phyloP scores from a whole-genome alignment of 1,140 invertebrate species.

The Forficula auricularia region DNA sequence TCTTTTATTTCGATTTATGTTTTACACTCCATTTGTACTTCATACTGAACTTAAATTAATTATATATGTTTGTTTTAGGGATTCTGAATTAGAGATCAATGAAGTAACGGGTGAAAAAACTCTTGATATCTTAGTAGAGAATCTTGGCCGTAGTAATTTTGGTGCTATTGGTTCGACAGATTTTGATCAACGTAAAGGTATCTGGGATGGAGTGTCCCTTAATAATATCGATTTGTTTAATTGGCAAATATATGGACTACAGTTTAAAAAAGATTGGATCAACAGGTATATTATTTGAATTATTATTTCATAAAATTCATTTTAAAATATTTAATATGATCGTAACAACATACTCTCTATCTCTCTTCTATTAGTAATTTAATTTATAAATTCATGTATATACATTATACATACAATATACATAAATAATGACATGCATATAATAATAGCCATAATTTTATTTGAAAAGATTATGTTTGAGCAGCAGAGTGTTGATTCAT shows the following conservation, averaged over 20 bases:
- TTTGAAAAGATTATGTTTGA: too few relatives aligned
- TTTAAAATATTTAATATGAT: too few relatives aligned
- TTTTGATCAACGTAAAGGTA: constrained; percentile 32
- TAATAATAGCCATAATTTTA: too few relatives aligned
- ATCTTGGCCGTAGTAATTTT: constrained; percentile 37
- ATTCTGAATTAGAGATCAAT: constrained; percentile 1
- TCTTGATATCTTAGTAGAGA: constrained; percentile 39
- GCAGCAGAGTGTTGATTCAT: too few relatives aligned
- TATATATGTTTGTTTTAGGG: constrained; percentile 8
- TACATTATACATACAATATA: too few relatives aligned
- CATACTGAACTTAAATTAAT: constrained; percentile 1
- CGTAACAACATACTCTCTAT: too few relatives aligned
- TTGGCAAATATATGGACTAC: constrained; percentile 32
- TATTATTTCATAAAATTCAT: too few relatives aligned
- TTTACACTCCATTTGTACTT: background rate
- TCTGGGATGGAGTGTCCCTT: constrained; percentile 28
- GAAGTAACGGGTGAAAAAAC: constrained; percentile 10
- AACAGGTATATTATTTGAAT: constrained; percentile 15
- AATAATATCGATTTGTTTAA: constrained; percentile 24
- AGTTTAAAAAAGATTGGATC: constrained; percentile 30
- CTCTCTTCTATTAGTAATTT: too few relatives aligned
- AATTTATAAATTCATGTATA: too few relatives aligned
- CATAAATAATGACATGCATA: too few relatives aligned
- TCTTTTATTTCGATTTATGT: background rate
- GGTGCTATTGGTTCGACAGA: constrained; percentile 21